phyloP scores from a whole-genome alignment of 2,888 invertebrate species.

The Tetragonisca angustula region DNA sequence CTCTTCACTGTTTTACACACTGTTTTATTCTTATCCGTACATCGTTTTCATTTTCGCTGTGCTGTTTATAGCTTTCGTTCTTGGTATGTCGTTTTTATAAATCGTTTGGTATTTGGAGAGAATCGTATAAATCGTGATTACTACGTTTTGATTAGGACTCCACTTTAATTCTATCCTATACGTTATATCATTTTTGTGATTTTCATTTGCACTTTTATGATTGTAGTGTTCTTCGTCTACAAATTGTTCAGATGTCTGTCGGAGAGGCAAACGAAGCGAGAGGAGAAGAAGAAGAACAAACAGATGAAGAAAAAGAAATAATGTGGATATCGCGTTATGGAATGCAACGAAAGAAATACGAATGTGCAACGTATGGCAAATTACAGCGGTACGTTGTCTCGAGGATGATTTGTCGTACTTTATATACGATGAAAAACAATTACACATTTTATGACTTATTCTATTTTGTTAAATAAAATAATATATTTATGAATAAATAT shows the following conservation, averaged over 20 bases:
- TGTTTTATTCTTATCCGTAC: constrained; percentile 26
- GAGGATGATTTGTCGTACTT: neutral
- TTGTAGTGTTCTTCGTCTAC: constrained; percentile 94
- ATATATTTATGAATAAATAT: constrained; percentile 69
- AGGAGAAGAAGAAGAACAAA: constrained; percentile 92
- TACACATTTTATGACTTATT: constrained; percentile 46
- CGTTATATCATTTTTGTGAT: neutral
- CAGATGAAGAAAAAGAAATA: constrained; percentile 92
- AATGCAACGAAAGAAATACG: neutral
- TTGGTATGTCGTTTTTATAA: constrained; percentile 57
- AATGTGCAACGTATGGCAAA: constrained; percentile 4
- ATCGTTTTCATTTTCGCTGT: constrained; percentile 52
- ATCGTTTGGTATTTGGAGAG: neutral
- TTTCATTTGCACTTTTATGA: constrained; percentile 64
- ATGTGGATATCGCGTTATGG: neutral
- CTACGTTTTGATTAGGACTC: constrained; percentile 12
- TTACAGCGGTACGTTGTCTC: neutral
- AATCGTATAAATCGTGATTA: neutral
- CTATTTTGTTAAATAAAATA: constrained; percentile 74
- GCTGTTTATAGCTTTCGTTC: constrained; percentile 37
- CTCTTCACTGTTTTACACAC: neutral
- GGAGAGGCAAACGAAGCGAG: constrained; percentile 90
- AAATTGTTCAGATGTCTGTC: constrained; percentile 92
- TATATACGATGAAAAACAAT: constrained; percentile 36
- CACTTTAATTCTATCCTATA: neutral